Percentiles rank a stretch among this genome's conserved stretches.
phyloP scores from a whole-genome alignment of 2,797 vertebrate species.

The Masticophis lateralis region DNA sequence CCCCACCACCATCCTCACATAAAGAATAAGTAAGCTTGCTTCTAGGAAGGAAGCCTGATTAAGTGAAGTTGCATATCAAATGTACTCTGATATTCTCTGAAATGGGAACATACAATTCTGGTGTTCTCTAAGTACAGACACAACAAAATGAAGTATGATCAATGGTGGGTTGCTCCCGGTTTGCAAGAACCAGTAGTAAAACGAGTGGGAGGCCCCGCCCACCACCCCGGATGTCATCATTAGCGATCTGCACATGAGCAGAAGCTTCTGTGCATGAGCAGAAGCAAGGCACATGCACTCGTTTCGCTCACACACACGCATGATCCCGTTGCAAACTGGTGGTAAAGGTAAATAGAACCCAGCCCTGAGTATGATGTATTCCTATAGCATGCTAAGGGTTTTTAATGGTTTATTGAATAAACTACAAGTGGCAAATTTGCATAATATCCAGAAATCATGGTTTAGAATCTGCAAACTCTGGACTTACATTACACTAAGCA shows the following conservation, averaged over 20 bases:
- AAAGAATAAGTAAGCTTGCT: not conserved
- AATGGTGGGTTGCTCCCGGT: too few relatives aligned
- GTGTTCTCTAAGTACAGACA: not conserved
- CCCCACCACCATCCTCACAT: not conserved
- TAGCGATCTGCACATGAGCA: too few relatives aligned
- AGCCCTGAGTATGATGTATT: not conserved
- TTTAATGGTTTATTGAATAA: not conserved
- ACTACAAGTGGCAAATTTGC: not conserved
- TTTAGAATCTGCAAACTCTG: not conserved
- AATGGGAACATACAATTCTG: not conserved
- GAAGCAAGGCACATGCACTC: too few relatives aligned
- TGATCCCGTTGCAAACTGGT: too few relatives aligned
- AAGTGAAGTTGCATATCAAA: not conserved
- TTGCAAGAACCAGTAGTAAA: too few relatives aligned
- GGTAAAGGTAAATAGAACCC: too few relatives aligned
- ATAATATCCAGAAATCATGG: not conserved
- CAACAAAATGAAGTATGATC: not conserved
- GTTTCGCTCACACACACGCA: too few relatives aligned
- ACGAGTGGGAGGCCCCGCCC: too few relatives aligned
- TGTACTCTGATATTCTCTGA: not conserved
- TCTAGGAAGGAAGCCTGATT: not conserved
- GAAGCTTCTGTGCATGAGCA: too few relatives aligned
- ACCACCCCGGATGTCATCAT: too few relatives aligned
- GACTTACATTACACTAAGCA: not conserved
- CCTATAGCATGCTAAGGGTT: not conserved